Base-by-base conservation (phyloP, 2,113 vertebrate genomes). In the Misgurnus anguillicaudatus region DNA sequence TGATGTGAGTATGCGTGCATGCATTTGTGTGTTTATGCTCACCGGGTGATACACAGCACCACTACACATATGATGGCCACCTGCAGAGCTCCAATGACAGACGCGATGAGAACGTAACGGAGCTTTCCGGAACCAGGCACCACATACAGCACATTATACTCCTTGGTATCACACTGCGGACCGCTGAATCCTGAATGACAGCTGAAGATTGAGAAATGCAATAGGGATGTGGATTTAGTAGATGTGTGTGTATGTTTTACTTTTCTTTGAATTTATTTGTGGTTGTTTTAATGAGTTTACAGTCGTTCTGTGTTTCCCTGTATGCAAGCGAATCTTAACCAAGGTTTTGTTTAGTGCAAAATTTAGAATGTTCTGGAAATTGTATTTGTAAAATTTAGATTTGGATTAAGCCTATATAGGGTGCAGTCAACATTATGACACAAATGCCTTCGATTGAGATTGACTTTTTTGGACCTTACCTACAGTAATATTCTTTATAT, bases 41-140 rank as follows among this genome's bases (percentile, higher is more conserved):
- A 98, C 98, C 98, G 96, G 87, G 97, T 99, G 90, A 99, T 99
- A 90, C 98, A 99, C 85, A 99, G 96, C 88, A 99, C 96, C 90
- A 99, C 97, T 89, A 99, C 94, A 63, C 96, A 98, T 93, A 99
- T 99, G 92, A 99, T 96, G 82, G 97, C 97, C 87, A 99, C 98
- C 94, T 99, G 98, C 85, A 99, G 93, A 0, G 97, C 97, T 88
- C 98, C 98, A 75, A 99, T 99, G 92, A 99, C 96, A 80, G 98
- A 98, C 82, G 98, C 97, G 75, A 99, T 99, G 90, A 99, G 93
- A 89, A 99, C 97, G 48, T 99, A 99, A 86, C 97, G 97, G 88
- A 98, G 95, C 78, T 98, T 94, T 42, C 97, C 98, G 1, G 97
- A 96, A 55, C 98, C 97, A 0, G 98, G 98, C 80, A 99, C 97